These are phyloP conservation scores for Drosophila kepulauana DNA, from an alignment of 1,140 invertebrate species.

Conservation along the genomic window DNA sequence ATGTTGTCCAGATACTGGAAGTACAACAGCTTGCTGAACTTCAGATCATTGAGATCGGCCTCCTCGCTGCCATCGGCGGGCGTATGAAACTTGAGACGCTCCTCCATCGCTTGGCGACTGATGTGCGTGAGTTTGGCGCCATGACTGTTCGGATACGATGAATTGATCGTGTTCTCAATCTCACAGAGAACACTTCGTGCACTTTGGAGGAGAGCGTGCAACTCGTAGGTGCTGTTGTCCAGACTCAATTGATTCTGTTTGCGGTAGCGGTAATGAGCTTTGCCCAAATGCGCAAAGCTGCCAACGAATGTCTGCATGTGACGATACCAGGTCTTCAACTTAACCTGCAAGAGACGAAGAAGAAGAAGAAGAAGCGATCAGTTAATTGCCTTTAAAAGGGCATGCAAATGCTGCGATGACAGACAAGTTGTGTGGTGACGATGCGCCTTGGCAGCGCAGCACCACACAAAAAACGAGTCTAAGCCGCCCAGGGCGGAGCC, in stretches of 20 bases:
- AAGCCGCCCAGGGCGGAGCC: slow-evolving; percentile 73
- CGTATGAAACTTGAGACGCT: slow-evolving; percentile 61
- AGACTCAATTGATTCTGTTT: slow-evolving; percentile 56
- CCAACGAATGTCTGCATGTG: slow-evolving; percentile 73
- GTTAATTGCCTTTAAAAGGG: slow-evolving; percentile 42
- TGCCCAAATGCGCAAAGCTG: slow-evolving; percentile 71
- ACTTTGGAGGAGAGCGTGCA: slow-evolving; percentile 66
- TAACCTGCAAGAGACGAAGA: slow-evolving; percentile 46
- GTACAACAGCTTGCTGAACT: slow-evolving; percentile 68
- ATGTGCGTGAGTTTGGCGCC: slow-evolving; percentile 59
- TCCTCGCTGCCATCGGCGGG: slow-evolving; percentile 59
- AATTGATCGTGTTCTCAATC: slow-evolving; percentile 72
- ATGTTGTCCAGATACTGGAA: slow-evolving; percentile 63
- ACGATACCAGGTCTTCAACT: slow-evolving; percentile 76
- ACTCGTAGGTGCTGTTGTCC: slow-evolving; percentile 53
- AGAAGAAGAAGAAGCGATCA: not conserved
- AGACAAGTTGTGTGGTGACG: not conserved
- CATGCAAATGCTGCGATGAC: slow-evolving; percentile 39
- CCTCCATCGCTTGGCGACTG: slow-evolving; percentile 57
- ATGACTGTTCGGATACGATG: slow-evolving; percentile 65
- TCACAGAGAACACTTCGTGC: slow-evolving; percentile 70
- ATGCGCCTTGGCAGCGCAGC: not conserved
- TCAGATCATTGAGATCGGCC: slow-evolving; percentile 55
- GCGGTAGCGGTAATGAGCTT: slow-evolving; percentile 69
- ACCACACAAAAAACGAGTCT: slow-evolving; percentile 53